Percentiles rank a stretch among this genome's conserved stretches.
Conservation (phyloP, 2,113 vertebrate genomes). For the Macroglossus sobrinus region DNA sequence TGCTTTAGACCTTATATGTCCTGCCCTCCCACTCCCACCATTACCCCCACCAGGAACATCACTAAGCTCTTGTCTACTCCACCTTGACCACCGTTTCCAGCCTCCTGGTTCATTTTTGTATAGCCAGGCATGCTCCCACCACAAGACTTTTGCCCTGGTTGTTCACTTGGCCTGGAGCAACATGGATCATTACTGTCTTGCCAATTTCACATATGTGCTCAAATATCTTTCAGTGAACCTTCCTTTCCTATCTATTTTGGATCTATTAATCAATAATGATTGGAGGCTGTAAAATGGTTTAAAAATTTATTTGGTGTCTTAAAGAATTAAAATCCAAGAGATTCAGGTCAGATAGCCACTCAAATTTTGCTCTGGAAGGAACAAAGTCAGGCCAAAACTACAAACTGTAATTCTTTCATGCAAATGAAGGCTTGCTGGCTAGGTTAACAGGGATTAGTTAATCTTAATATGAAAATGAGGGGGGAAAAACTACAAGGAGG, state of each 20-base stretch:
- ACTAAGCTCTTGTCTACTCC: neutral
- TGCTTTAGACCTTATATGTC: neutral
- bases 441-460: neutral
- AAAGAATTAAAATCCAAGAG: neutral
- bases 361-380: neutral
- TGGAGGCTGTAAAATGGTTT: neutral
- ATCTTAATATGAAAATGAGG: neutral
- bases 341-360: neutral
- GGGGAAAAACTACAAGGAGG: neutral
- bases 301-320: neutral
- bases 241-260: neutral
- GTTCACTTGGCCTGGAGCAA: neutral
- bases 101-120: neutral
- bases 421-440: neutral
- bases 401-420: neutral
- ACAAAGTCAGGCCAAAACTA: neutral
- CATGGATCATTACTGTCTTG: neutral
- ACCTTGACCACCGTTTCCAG: neutral
- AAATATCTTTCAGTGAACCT: neutral
- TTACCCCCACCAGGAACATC: neutral
- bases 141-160: neutral
- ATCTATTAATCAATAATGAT: neutral
- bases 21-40: neutral
- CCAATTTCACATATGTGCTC: neutral
- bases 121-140: rapidly evolving